These are phyloP conservation scores for Drosophila sordidula DNA, from an alignment of 2,888 invertebrate species.

Conservation along the genomic window DNA sequence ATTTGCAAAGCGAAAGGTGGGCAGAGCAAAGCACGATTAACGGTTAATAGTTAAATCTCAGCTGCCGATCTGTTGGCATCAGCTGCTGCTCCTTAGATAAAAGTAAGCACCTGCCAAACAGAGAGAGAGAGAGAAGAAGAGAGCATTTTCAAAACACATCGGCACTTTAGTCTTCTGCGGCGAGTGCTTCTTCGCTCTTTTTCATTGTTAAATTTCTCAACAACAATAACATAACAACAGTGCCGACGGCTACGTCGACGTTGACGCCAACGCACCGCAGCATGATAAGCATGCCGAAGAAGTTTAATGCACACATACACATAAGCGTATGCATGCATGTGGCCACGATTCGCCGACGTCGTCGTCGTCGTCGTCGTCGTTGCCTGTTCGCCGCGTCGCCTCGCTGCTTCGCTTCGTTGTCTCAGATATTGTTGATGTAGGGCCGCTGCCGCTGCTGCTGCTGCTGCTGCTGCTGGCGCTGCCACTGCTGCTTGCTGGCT, in stretches of 20 bases:
- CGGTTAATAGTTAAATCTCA: slow-evolving; percentile 29
- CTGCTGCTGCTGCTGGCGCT: slow-evolving; percentile 13
- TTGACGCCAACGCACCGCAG: slow-evolving; percentile 48
- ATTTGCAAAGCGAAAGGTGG: slow-evolving; percentile 26
- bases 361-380: slow-evolving; percentile 10
- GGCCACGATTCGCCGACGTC: slow-evolving; percentile 29
- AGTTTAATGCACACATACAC: slow-evolving; percentile 30
- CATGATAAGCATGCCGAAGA: slow-evolving; percentile 54
- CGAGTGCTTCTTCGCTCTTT: slow-evolving; percentile 18
- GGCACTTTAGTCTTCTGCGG: slow-evolving; percentile 11
- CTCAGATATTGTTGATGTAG: slow-evolving; percentile 56
- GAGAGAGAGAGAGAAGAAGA: neutral
- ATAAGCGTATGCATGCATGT: slow-evolving; percentile 33
- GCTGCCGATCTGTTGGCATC: slow-evolving; percentile 39
- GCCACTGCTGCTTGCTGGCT: slow-evolving; percentile 29
- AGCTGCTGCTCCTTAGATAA: slow-evolving; percentile 38
- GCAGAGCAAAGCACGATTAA: slow-evolving; percentile 26
- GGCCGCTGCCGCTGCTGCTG: slow-evolving; percentile 36
- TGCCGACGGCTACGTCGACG: slow-evolving; percentile 22
- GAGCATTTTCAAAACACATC: neutral
- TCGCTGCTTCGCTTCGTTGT: slow-evolving; percentile 28
- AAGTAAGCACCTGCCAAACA: slow-evolving; percentile 17
- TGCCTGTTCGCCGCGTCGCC: slow-evolving; percentile 24
- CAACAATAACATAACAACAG: slow-evolving; percentile 46
- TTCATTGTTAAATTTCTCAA: slow-evolving; percentile 63